Evolutionary conservation across 2,113 vertebrate genomes (phyloP), one percentile per base, ranked within the genome.

Genomic region (Myanophis thanlyinensis): DNA sequence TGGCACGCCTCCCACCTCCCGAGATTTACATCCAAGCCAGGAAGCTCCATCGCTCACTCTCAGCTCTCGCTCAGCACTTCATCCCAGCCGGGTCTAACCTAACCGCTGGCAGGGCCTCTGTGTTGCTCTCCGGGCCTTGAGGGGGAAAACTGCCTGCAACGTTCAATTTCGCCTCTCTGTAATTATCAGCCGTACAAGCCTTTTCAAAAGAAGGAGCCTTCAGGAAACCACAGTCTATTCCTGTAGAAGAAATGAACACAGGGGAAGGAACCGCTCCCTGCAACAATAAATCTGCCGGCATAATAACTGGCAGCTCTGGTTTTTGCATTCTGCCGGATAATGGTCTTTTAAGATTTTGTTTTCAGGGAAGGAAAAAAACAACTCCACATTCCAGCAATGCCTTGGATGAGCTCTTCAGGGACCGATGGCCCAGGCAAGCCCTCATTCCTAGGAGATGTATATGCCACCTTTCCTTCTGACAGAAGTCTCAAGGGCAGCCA

Each of bases 211-310:
- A 40, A 59, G 87, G 13, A 44, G 54, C 11, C 4, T 15, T n/a
- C 53, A 62, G 80, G 47, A 90, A 93, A 54, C 88, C 88, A 90
- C 88, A 86, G 59, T 51, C 80, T 89, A 90, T 93, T 86, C 53
- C n/a, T 44, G 53, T 23, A 44, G 40, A 86, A 59, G 25, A 44
- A 88, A 62, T 10, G 49, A 56, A 90, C 4, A 9, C 20, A 9
- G 1, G 49, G 46, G 85, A 62, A 48, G 56, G 22, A 44, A 89
- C 88, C 59, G 1, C 56, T 89, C 73, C 62, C 27, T 92, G 49
- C 18, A 40, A 80, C 46, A 49, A 80, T 49, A 47, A 49, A 13
- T 48, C 88, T 89, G 73, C 73, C 23, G 5, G n/a, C 52, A 49
- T 11, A 86, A 53, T 85, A 59, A 35, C 9, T 53, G 52, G 35